These are phyloP conservation scores for Pentalonia nigronervosa DNA, from an alignment of 1,140 invertebrate species.

Conservation along the genomic window DNA sequence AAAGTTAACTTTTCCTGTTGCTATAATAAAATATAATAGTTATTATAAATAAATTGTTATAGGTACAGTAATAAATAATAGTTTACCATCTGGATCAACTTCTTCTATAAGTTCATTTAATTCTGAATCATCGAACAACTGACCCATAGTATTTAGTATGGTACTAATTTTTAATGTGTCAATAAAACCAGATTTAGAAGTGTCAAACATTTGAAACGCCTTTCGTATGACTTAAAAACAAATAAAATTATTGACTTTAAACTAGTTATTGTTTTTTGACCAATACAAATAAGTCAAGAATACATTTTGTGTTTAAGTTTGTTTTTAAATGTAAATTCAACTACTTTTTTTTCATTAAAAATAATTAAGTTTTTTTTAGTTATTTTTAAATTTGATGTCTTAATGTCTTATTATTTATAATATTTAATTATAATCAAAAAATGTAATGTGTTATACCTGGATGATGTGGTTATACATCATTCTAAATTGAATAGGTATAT, in stretches of 20 bases:
- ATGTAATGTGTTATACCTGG: too few species aligned
- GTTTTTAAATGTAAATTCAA: too few species aligned
- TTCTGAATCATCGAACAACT: slow-evolving; percentile 87
- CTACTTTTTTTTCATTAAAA: too few species aligned
- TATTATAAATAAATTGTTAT: not conserved
- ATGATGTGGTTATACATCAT: too few species aligned
- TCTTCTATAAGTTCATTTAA: slow-evolving; percentile 82
- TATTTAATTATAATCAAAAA: too few species aligned
- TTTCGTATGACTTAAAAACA: slow-evolving; percentile 77
- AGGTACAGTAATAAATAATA: not conserved
- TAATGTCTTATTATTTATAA: too few species aligned
- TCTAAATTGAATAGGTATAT: too few species aligned
- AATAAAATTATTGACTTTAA: not conserved
- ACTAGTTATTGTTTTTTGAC: not conserved
- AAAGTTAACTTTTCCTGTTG: slow-evolving; percentile 88
- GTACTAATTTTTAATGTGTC: slow-evolving; percentile 88
- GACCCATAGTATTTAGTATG: slow-evolving; percentile 92
- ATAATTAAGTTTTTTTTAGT: too few species aligned
- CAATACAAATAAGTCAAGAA: too few species aligned
- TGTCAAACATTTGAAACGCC: slow-evolving; percentile 95
- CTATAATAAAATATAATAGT: slow-evolving; percentile 63
- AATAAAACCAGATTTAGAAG: slow-evolving; percentile 87
- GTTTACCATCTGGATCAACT: slow-evolving; percentile 81
- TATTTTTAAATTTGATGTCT: too few species aligned
- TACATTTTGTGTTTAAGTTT: too few species aligned